Conservation (phyloP, 2,797 vertebrate genomes). For the Balearica regulorum region DNA sequence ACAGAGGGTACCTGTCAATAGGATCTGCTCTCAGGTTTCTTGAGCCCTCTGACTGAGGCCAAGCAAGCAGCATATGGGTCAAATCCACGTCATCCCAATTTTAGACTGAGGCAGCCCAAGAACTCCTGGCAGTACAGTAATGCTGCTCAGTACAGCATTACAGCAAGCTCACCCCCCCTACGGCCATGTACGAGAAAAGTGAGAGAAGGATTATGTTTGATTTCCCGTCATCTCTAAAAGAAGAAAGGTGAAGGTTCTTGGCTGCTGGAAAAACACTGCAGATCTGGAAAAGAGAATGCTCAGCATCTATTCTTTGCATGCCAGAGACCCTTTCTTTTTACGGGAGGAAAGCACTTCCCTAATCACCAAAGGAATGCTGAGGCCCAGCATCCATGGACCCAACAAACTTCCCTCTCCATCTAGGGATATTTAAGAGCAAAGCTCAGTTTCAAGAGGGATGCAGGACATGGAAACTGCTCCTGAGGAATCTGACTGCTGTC, state of each 20-base stretch:
- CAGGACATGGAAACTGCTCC: not conserved
- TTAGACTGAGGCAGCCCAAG: not conserved
- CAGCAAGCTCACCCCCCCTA: not conserved
- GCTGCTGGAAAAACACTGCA: not conserved
- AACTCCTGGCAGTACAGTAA: not conserved
- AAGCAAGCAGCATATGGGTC: not conserved
- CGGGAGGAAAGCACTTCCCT: accelerated
- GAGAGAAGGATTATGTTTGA: not conserved
- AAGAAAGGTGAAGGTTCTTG: not conserved
- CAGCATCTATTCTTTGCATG: not conserved
- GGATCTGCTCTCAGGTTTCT: not conserved
- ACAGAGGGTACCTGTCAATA: accelerated
- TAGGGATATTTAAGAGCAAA: not conserved
- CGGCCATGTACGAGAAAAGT: not conserved
- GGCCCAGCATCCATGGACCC: not conserved
- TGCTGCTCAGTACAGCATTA: not conserved
- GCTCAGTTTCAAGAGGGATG: not conserved
- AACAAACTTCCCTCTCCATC: not conserved
- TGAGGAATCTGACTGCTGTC: not conserved
- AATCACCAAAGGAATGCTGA: not conserved
- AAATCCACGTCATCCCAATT: not conserved
- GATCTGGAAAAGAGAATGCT: not conserved
- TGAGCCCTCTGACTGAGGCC: not conserved
- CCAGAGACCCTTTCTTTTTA: not conserved
- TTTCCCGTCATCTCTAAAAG: not conserved